phyloP scores from a whole-genome alignment of 2,797 vertebrate species.

The Pangasius sanitwongsei region DNA sequence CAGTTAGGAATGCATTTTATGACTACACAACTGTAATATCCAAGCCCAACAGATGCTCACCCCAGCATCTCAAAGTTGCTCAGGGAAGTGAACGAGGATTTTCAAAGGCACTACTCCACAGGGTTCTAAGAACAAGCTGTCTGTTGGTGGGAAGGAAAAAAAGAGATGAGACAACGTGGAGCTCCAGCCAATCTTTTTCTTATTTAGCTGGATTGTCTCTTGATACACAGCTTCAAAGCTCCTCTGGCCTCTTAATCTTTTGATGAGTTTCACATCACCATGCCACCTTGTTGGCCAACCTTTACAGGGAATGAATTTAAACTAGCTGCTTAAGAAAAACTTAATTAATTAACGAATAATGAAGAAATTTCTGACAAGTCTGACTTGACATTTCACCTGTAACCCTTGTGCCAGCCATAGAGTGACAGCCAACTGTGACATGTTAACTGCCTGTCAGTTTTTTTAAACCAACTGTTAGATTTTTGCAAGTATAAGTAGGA shows the following conservation, averaged over 20 bases:
- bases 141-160: slow-evolving; percentile 18
- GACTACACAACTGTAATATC: slow-evolving; percentile 40
- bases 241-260: slow-evolving; percentile 25
- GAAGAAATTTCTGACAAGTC: slow-evolving; percentile 19
- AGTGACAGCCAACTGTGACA: background rate
- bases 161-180: slow-evolving; percentile 28
- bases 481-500: background rate
- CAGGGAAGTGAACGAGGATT: slow-evolving; percentile 42
- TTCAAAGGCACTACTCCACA: slow-evolving; percentile 48
- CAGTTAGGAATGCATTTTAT: slow-evolving; percentile 48
- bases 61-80: slow-evolving; percentile 43
- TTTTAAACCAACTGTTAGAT: background rate
- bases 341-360: slow-evolving; percentile 34
- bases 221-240: slow-evolving; percentile 39
- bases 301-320: slow-evolving; percentile 33
- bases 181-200: slow-evolving; percentile 33
- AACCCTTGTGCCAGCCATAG: background rate
- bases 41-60: slow-evolving; percentile 49
- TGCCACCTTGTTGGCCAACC: slow-evolving; percentile 20
- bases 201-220: slow-evolving; percentile 42
- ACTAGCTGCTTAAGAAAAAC: slow-evolving; percentile 28
- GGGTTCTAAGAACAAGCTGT: slow-evolving; percentile 51
- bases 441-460: background rate
- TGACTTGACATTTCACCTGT: slow-evolving; percentile 7
- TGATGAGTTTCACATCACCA: slow-evolving; percentile 28